Base-by-base conservation (phyloP, 1,140 invertebrate species). In the Trypoxylus dichotomus region DNA sequence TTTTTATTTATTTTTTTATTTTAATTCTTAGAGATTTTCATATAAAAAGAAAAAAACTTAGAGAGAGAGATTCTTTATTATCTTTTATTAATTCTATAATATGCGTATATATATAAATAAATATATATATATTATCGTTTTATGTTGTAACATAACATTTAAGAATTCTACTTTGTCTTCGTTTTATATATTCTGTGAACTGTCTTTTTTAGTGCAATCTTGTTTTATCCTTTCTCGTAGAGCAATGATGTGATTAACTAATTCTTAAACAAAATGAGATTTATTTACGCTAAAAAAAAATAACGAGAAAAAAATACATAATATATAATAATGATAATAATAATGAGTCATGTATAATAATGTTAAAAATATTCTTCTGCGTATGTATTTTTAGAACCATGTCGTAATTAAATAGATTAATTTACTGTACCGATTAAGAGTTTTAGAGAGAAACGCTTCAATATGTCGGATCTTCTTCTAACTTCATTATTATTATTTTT, bases 1-100 rank as follows among this genome's bases (percentile, higher is more conserved):
- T 74, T 78, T 72, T 78, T 27, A 68, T 68, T 68, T 68, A 68
- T 68, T 68, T 25, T 68, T 68, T 68, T 68, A 68, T 29, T 68
- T 68, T 29, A 68, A 27, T 27, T 37, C 32, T 37, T 37, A 37
- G 32, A 37, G 32, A 37, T 37, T 68, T 68, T 68, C 60, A 24
- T 68, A 27, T 27, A 21, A 58, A 58, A 19, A 19, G 15, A 13
- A n/a, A 19, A 21, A 27, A 68, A 25, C 27, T 27, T 68, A 27
- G 27, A 68, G 21, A 58, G 1, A 21, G 27, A 68, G 60, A 68
- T 27, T 54, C 60, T 68, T 58, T 58, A 58, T 58, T 58, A 58
- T 58, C 15, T 58, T 58, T 68, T 29, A 68, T 68, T 68, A 68
- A 68, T 68, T 68, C 27, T 68, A 68, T 68, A 37, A 37, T 37